Percentiles rank a stretch among this genome's conserved stretches.
These are phyloP conservation scores for Tychaedon coryphoeus DNA, from an alignment of 2,113 vertebrate species.

Conservation along the genomic window DNA sequence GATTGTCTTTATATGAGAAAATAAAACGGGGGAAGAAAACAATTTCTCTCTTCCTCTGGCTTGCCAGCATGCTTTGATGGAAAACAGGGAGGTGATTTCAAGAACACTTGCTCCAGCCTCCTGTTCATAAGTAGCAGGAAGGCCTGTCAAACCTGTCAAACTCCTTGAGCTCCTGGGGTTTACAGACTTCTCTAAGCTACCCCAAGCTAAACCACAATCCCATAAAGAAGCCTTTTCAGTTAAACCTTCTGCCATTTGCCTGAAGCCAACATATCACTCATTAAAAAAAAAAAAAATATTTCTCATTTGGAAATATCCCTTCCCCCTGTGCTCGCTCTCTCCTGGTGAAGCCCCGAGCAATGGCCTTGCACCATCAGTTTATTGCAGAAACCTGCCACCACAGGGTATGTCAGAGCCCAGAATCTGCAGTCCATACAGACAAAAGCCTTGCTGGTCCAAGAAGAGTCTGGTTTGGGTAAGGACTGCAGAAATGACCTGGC, in stretches of 20 bases:
- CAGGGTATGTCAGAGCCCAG: background rate
- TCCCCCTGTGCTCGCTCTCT: background rate
- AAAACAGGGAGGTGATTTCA: background rate
- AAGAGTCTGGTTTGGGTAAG: background rate
- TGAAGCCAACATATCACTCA: conserved; percentile 47
- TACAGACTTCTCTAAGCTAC: conserved; percentile 57
- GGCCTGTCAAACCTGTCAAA: conserved; percentile 40
- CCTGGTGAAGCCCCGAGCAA: background rate
- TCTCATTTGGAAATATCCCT: background rate
- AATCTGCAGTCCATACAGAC: background rate
- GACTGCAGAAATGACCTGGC: background rate
- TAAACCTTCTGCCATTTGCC: conserved; percentile 55
- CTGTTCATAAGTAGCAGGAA: background rate
- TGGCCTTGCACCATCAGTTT: background rate
- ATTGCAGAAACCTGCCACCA: background rate
- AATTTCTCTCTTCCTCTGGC: background rate
- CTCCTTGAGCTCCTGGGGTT: conserved; percentile 49
- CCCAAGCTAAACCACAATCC: conserved; percentile 63
- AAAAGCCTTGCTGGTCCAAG: background rate
- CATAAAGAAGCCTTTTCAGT: conserved; percentile 62
- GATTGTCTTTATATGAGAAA: background rate
- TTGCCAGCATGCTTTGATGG: background rate
- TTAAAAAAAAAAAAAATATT: no score
- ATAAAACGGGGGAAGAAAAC: background rate
- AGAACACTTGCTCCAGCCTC: background rate